Evolutionary conservation across 2,113 vertebrate species (phyloP).

Genomic region (Fukomys damarensis): DNA sequence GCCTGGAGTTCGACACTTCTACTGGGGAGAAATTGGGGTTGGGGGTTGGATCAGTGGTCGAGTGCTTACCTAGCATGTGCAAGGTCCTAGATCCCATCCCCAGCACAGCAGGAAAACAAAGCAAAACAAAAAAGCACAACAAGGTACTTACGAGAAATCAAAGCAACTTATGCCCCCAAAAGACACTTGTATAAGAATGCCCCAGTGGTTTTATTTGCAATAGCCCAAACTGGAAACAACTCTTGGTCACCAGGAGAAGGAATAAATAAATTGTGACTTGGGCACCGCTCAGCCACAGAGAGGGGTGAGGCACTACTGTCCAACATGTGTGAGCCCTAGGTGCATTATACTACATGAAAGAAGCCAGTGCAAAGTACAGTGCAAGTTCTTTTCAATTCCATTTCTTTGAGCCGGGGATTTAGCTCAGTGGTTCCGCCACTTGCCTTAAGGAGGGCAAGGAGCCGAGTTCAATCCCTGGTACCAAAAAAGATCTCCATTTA

Average conservation of each 20-base stretch:
- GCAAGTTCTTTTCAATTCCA: neutral
- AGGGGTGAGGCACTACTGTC: neutral
- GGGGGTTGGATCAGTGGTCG: neutral
- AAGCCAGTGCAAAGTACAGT: neutral
- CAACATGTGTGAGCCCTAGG: too few relatives aligned
- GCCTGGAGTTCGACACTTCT: neutral
- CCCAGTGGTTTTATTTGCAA: neutral
- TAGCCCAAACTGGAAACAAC: neutral
- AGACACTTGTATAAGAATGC: neutral
- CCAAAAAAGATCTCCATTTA: too few relatives aligned
- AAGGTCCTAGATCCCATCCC: too few relatives aligned
- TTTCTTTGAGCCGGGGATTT: too few relatives aligned
- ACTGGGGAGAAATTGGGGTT: neutral
- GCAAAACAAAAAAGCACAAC: neutral
- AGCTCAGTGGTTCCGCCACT: too few relatives aligned
- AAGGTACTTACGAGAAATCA: slow-evolving; percentile 20
- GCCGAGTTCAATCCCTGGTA: too few relatives aligned
- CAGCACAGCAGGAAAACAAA: too few relatives aligned
- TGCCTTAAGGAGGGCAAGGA: too few relatives aligned
- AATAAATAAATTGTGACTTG: neutral
- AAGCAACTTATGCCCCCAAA: neutral
- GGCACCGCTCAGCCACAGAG: neutral
- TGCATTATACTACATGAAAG: neutral
- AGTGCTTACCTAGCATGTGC: neutral
- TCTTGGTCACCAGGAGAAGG: neutral